phyloP scores from a whole-genome alignment of 2,113 vertebrate species.

The Bolborhynchus lineola region DNA sequence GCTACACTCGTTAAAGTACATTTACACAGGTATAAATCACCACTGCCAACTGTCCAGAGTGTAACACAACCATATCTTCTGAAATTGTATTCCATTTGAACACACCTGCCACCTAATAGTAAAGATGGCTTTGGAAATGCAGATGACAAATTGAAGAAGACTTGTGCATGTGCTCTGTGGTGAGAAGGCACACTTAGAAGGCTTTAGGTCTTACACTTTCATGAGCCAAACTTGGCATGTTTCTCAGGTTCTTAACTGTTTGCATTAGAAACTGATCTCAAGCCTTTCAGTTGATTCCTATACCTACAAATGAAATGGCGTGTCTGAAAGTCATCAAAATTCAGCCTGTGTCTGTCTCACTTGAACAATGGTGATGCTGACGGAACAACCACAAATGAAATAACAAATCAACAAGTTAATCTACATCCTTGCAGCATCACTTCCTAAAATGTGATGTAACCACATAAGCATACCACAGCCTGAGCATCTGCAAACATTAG shows the following conservation, averaged over 20 bases:
- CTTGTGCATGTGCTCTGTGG: neutral
- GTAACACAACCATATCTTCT: neutral
- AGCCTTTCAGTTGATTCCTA: neutral
- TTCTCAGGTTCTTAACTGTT: neutral
- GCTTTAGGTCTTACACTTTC: neutral
- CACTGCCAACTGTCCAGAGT: neutral
- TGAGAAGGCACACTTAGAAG: neutral
- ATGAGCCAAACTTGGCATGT: neutral
- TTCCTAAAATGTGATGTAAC: conserved; percentile 47
- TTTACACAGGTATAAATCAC: neutral
- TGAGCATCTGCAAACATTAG: neutral
- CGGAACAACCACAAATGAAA: neutral
- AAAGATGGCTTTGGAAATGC: neutral
- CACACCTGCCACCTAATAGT: neutral
- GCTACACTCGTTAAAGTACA: neutral
- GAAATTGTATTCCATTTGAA: neutral
- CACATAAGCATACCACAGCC: neutral
- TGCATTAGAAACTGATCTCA: neutral
- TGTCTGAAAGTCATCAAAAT: neutral
- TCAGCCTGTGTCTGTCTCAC: neutral
- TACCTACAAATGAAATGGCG: neutral
- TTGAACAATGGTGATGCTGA: neutral
- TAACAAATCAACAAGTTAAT: conserved; percentile 31
- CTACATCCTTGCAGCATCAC: conserved; percentile 42
- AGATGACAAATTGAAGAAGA: neutral